Base-by-base conservation (phyloP, 2,888 invertebrate species). In the Aspidiotus destructor region DNA sequence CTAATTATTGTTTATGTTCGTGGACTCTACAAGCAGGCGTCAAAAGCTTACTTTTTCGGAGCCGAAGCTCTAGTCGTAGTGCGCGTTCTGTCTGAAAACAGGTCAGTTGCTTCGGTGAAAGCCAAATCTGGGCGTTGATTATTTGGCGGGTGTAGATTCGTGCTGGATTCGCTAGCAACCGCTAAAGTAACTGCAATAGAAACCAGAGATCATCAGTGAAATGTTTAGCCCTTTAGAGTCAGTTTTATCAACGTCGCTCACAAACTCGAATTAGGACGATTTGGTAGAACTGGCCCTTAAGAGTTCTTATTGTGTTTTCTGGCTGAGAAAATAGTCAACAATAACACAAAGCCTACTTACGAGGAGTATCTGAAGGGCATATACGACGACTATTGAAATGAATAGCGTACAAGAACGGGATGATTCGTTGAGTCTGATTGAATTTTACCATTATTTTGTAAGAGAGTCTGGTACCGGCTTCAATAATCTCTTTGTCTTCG, bases 391-490 rank as follows among this genome's bases (percentile, higher is more conserved):
- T 85, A 70, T 85, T 85, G 41, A 85, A 75, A 53, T 80, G 73
- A 42, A 85, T 81, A 7, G 77, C 78, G 70, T 75, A 76, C 0
- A 84, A 73, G 69, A 78, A 79, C 0, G 85, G 85, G 0, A 80
- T 70, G 11, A 60, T 76, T 28, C 78, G 78, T 58, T 76, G 78
- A 1, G 78, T 73, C 1, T 79, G 77, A 73, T 82, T 81, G 76
- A 82, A 84, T 70, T 82, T 82, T 0, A 84, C 82, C 76, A 84
- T 84, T 76, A 85, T 83, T 3, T 83, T 77, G 10, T 84, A 79
- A 0, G 81, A 76, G 0, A 81, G 77, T 0, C 83, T 81, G 1
- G 82, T 81, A 0, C 82, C 83, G 0, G 83, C 82, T 68, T 80
- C 79, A 41, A 85, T 78, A 71, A 79, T 80, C 78, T 82, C 81